These are phyloP conservation scores for Styela clava DNA, from an alignment of 23 tunicate genomes.

Conservation along the genomic window DNA sequence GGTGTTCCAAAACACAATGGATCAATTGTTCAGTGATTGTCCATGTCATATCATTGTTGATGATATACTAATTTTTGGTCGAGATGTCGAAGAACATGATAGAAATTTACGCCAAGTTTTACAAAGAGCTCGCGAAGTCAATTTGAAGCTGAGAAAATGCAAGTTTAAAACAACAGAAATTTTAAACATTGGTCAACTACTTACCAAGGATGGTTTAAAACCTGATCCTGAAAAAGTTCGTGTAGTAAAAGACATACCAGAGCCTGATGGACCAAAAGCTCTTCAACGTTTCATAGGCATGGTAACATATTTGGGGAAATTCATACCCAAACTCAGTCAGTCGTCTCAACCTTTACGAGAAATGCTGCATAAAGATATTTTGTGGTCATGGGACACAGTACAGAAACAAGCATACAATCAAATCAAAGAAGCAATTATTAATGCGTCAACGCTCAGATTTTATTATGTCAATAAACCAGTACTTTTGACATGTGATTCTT, in stretches of 20 bases:
- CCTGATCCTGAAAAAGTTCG: conserved; percentile 30
- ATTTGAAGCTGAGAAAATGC: conserved; percentile 15
- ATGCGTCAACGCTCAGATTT: neutral
- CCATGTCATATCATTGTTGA: neutral
- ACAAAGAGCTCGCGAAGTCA: conserved; percentile 2
- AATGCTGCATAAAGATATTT: conserved; percentile 23
- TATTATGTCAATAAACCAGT: conserved; percentile 22
- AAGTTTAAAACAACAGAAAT: neutral
- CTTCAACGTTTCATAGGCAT: conserved; percentile 38
- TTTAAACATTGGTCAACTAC: neutral
- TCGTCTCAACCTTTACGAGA: conserved; percentile 31
- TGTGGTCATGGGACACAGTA: conserved; percentile 18
- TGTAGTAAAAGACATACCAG: conserved; percentile 34
- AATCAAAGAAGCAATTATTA: conserved; percentile 11
- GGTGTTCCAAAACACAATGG: neutral
- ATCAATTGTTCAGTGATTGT: neutral
- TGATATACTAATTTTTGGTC: neutral
- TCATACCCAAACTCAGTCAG: conserved; percentile 30
- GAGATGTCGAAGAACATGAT: conserved; percentile 17
- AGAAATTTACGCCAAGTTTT: conserved; percentile 11
- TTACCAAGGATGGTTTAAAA: conserved; percentile 36
- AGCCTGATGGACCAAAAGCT: conserved; percentile 13
- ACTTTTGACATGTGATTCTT: conserved; percentile 32
- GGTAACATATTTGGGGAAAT: conserved; percentile 26
- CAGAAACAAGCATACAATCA: conserved; percentile 11